Conservation (phyloP, 2,888 invertebrate species). For the Adineta ricciae region DNA sequence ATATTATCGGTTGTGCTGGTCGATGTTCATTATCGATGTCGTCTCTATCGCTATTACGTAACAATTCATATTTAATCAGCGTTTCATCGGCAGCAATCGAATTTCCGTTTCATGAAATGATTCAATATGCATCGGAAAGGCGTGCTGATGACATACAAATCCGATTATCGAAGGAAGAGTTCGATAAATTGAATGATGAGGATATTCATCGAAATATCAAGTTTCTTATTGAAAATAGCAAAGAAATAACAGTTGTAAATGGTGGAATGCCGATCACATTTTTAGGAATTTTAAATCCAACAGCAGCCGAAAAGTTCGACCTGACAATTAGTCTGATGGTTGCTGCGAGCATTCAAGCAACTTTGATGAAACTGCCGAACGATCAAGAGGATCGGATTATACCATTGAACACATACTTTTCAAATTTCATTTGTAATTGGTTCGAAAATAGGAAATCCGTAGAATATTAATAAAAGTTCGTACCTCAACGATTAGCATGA, state of each 20-base stretch:
- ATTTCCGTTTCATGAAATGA: background rate
- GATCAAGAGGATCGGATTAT: background rate
- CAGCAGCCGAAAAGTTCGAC: background rate
- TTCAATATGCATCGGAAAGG: background rate
- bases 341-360: background rate
- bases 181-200: background rate
- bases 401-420: background rate
- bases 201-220: background rate
- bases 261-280: conserved; percentile 19
- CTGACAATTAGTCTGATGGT: background rate
- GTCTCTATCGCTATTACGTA: background rate
- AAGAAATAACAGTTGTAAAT: background rate
- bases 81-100: background rate
- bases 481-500: too few relatives aligned
- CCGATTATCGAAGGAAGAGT: background rate
- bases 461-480: too few relatives aligned
- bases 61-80: background rate
- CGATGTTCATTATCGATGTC: background rate
- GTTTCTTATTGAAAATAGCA: background rate
- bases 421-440: background rate
- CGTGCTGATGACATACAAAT: background rate
- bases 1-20: conserved; percentile 1
- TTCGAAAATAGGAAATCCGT: background rate
- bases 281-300: conserved; percentile 4
- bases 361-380: background rate